Conservation (phyloP, 2,113 vertebrate species). For the Sceloporus tristichus region DNA sequence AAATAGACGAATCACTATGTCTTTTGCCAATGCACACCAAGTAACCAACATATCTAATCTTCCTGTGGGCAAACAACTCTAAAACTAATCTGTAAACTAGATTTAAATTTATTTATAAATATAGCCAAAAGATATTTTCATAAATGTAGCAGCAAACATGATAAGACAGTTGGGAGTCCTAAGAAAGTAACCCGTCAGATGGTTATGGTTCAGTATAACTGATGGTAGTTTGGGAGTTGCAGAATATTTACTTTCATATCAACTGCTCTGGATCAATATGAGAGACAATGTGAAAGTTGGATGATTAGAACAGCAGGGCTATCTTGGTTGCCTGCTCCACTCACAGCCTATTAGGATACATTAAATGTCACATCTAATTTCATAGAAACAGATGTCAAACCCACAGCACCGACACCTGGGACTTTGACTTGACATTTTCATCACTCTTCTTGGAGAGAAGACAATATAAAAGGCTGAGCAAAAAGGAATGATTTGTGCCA, state of each 20-base stretch:
- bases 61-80: conserved; percentile 69
- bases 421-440: conserved; percentile 51
- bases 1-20: conserved; percentile 71
- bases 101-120: conserved; percentile 77
- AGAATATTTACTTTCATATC: conserved; percentile 74
- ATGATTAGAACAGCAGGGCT: conserved; percentile 56
- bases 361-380: conserved; percentile 74
- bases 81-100: conserved; percentile 75
- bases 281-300: conserved; percentile 70
- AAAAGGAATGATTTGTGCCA: conserved; percentile 63
- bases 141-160: conserved; percentile 81
- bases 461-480: conserved; percentile 55
- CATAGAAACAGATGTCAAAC: conserved; percentile 84
- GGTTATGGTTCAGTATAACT: conserved; percentile 72
- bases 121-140: conserved; percentile 78
- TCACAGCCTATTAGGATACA: conserved; percentile 70
- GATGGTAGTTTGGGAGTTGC: conserved; percentile 78
- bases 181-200: conserved; percentile 67
- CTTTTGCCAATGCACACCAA: conserved; percentile 65
- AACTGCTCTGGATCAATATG: conserved; percentile 76
- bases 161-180: conserved; percentile 73
- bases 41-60: conserved; percentile 70
- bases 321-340: conserved; percentile 64
- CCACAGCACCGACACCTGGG: conserved; percentile 77
- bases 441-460: conserved; percentile 41